phyloP scores from a whole-genome alignment of 2,888 invertebrate species.

The Amphiduros pacificus region DNA sequence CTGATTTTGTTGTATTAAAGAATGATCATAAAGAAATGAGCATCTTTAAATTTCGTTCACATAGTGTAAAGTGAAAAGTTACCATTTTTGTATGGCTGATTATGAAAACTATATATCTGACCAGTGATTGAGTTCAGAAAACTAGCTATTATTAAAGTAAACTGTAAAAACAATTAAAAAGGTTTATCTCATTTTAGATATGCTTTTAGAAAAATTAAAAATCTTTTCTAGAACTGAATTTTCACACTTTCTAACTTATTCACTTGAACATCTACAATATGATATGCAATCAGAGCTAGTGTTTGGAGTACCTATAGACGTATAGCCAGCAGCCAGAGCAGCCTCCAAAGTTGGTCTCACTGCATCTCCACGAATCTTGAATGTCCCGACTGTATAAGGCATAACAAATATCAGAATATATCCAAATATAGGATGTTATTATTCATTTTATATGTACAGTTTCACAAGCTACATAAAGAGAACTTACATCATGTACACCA shows the following conservation, averaged over 20 bases:
- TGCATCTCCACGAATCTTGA: constrained; percentile 16
- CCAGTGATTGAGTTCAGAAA: not conserved
- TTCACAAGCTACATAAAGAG: too few relatives aligned
- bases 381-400: constrained; percentile 27
- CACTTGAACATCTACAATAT: not conserved
- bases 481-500: too few relatives aligned
- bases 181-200: too few relatives aligned
- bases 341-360: constrained; percentile 62
- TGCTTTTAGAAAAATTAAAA: too few relatives aligned
- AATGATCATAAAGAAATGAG: not conserved
- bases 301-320: constrained; percentile 69
- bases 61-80: too few relatives aligned
- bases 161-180: not conserved
- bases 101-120: too few relatives aligned
- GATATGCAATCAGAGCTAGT: not conserved
- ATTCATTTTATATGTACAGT: too few relatives aligned
- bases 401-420: too few relatives aligned
- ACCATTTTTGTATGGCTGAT: too few relatives aligned
- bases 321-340: constrained; percentile 71
- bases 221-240: not conserved
- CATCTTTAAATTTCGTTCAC: too few relatives aligned
- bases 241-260: not conserved
- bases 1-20: not conserved
- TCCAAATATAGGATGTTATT: too few relatives aligned
- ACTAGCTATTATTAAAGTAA: not conserved